These are phyloP conservation scores for Neofelis nebulosa DNA, from an alignment of 2,113 vertebrate species.

Conservation along the genomic window DNA sequence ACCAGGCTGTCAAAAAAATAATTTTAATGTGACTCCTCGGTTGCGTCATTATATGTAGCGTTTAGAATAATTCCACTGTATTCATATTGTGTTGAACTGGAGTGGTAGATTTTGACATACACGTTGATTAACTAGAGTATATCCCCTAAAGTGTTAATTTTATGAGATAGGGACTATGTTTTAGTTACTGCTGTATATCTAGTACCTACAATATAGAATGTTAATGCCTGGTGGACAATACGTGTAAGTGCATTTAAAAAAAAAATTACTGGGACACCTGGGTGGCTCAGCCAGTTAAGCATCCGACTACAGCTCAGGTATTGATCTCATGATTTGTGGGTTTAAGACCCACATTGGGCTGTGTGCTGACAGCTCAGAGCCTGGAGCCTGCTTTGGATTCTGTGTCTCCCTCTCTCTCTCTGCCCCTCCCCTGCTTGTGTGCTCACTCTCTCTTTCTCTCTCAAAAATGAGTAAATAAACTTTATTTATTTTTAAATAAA, in stretches of 20 bases:
- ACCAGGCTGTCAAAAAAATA: background rate
- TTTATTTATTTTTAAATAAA: too few species aligned
- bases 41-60: background rate
- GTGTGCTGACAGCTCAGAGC: too few species aligned
- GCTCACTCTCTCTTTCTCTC: too few species aligned
- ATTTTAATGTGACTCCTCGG: background rate
- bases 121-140: background rate
- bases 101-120: conserved; percentile 21
- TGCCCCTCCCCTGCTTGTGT: too few species aligned
- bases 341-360: too few species aligned
- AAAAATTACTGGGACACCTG: background rate
- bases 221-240: background rate
- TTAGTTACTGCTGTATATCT: background rate
- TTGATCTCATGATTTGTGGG: too few species aligned
- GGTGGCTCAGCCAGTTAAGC: too few species aligned
- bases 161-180: background rate
- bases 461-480: too few species aligned
- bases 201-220: background rate
- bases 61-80: background rate
- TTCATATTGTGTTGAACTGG: background rate
- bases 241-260: background rate
- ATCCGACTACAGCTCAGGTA: too few species aligned
- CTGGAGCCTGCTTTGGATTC: too few species aligned
- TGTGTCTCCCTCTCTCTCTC: too few species aligned
- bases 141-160: background rate